A percentile compares a stretch with the other conserved stretches of the same genome.
Evolutionary conservation across 2,888 invertebrate genomes (phyloP).

Genomic region (Crocallis elinguaria): DNA sequence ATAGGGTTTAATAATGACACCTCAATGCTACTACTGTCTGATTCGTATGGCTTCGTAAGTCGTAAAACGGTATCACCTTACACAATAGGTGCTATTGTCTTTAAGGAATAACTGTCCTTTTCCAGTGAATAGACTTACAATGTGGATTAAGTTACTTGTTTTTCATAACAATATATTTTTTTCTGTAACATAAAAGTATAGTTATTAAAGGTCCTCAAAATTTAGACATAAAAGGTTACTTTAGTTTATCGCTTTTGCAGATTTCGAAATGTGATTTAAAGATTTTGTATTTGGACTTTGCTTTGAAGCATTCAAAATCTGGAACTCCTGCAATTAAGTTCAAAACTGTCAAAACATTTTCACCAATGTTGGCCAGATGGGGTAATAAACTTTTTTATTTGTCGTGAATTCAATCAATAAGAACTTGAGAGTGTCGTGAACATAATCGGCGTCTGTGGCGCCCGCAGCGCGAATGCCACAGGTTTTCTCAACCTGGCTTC

Average conservation of each 20-base stretch:
- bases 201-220: neutral
- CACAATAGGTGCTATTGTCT: constrained; percentile 79
- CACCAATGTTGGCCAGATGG: constrained; percentile 43
- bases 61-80: constrained; percentile 79
- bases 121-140: constrained; percentile 50
- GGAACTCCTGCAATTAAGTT: neutral
- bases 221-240: too few relatives aligned
- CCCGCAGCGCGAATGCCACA: constrained; percentile 61
- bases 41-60: constrained; percentile 80
- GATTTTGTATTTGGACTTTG: neutral
- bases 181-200: neutral
- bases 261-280: too few relatives aligned
- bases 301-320: constrained; percentile 1
- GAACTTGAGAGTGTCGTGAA: constrained; percentile 68
- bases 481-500: constrained; percentile 62
- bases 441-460: constrained; percentile 51
- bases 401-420: constrained; percentile 68
- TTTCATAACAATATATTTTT: neutral
- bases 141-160: constrained; percentile 29
- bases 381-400: constrained; percentile 66
- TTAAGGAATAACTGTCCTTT: constrained; percentile 59
- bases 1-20: constrained; percentile 74
- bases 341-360: constrained; percentile 29
- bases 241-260: too few relatives aligned
- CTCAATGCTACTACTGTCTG: constrained; percentile 67